These are phyloP conservation scores for Lordiphosa fenestrarum DNA, from an alignment of 2,888 invertebrate genomes.

Conservation along the genomic window DNA sequence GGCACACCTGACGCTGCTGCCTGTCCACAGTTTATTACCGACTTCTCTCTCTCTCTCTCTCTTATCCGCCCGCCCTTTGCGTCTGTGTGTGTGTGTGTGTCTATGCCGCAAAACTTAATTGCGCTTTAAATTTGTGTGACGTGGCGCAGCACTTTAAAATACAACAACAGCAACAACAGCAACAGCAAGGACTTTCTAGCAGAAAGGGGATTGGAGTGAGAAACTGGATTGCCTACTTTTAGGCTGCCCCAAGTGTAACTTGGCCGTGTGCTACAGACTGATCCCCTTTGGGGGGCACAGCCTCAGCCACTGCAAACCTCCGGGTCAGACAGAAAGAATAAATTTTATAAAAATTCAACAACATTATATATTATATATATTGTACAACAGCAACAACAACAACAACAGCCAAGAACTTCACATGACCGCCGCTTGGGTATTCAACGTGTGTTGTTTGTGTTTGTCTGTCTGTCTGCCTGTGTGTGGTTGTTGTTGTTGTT, in stretches of 20 bases:
- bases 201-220: conserved; percentile 2
- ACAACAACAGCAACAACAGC: conserved; percentile 26
- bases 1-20: conserved; percentile 23
- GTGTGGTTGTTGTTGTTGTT: conserved; percentile 21
- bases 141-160: conserved; percentile 39
- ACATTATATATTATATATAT: too few relatives aligned
- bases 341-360: too few relatives aligned
- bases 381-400: conserved; percentile 1
- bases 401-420: background rate
- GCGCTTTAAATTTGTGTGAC: conserved; percentile 56
- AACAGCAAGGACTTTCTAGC: background rate
- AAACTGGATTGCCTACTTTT: background rate
- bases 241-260: background rate
- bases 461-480: conserved; percentile 18
- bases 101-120: conserved; percentile 67
- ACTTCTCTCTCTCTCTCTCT: background rate
- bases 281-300: conserved; percentile 1
- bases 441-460: conserved; percentile 23
- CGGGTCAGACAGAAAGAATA: conserved; percentile 1
- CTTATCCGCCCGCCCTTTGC: conserved; percentile 1
- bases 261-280: too few relatives aligned
- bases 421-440: conserved; percentile 17
- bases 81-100: conserved; percentile 22
- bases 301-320: conserved; percentile 1
- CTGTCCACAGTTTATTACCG: conserved; percentile 35